Conservation (phyloP, 1,140 invertebrate genomes). For the Pseudomyrmex concolor region DNA sequence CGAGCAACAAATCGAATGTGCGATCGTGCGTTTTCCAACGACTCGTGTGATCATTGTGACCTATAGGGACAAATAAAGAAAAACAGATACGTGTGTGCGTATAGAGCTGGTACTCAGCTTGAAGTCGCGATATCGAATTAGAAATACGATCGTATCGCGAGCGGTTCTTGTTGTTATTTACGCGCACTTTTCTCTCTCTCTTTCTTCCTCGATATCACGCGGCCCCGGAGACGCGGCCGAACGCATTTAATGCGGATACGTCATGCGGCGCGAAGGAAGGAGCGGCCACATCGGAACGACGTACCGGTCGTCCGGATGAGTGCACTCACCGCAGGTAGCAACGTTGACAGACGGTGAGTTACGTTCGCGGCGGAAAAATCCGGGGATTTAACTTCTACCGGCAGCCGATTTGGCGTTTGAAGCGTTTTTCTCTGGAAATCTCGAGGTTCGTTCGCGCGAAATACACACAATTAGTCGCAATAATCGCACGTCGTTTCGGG, state of each 20-base stretch:
- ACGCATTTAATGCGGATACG: constrained; percentile 65
- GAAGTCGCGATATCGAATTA: constrained; percentile 24
- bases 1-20: background rate
- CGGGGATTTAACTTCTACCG: background rate
- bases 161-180: constrained; percentile 48
- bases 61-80: background rate
- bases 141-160: constrained; percentile 32
- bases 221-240: background rate
- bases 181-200: background rate
- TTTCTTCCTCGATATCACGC: constrained; percentile 13
- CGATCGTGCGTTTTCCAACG: background rate
- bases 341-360: constrained; percentile 71
- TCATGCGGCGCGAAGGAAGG: constrained; percentile 59
- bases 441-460: too few relatives aligned
- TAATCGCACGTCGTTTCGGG: too few relatives aligned
- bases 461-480: too few relatives aligned
- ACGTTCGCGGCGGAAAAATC: constrained; percentile 48
- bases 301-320: constrained; percentile 11
- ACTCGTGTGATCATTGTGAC: constrained; percentile 17
- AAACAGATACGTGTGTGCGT: background rate
- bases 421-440: constrained; percentile 7
- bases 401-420: too few relatives aligned
- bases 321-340: constrained; percentile 39
- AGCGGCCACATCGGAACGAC: constrained; percentile 54
- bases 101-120: background rate